Conservation (phyloP, 2,888 invertebrate species). For the Catonia carolina region DNA sequence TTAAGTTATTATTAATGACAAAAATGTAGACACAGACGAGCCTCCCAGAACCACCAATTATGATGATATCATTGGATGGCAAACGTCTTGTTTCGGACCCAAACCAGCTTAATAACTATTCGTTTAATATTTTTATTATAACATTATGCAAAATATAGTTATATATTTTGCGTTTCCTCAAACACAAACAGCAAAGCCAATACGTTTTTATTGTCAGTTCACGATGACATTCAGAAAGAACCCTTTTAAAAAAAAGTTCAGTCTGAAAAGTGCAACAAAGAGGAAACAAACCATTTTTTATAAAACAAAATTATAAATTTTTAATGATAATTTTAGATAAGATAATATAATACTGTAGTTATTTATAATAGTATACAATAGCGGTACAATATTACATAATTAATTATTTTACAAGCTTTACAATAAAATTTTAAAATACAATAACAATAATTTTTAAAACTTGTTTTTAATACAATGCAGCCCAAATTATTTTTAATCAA, state of each 20-base stretch:
- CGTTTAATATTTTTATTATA: slow-evolving; percentile 24
- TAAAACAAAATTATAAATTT: slow-evolving; percentile 6
- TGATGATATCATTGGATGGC: slow-evolving; percentile 25
- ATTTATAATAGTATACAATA: slow-evolving; percentile 4
- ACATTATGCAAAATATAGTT: slow-evolving; percentile 22
- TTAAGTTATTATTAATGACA: slow-evolving; percentile 21
- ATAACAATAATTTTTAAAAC: too few relatives aligned
- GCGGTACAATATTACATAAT: too few relatives aligned
- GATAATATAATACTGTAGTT: slow-evolving; percentile 9
- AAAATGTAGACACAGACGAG: slow-evolving; percentile 28
- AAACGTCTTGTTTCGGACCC: slow-evolving; percentile 35
- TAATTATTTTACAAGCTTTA: too few relatives aligned
- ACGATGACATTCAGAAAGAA: slow-evolving; percentile 27
- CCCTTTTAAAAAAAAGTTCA: neutral
- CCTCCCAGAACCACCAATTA: slow-evolving; percentile 30
- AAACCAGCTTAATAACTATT: slow-evolving; percentile 36
- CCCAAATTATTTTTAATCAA: too few relatives aligned
- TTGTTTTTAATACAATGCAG: too few relatives aligned
- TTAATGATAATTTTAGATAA: neutral
- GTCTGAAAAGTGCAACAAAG: slow-evolving; percentile 12
- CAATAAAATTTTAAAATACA: too few relatives aligned
- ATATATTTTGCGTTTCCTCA: slow-evolving; percentile 9
- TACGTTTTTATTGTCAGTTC: slow-evolving; percentile 32
- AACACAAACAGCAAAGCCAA: slow-evolving; percentile 11
- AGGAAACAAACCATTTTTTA: slow-evolving; percentile 15